These are phyloP conservation scores for Lordiphosa andalusiaca DNA, from an alignment of 2,888 invertebrate species.

Conservation along the genomic window DNA sequence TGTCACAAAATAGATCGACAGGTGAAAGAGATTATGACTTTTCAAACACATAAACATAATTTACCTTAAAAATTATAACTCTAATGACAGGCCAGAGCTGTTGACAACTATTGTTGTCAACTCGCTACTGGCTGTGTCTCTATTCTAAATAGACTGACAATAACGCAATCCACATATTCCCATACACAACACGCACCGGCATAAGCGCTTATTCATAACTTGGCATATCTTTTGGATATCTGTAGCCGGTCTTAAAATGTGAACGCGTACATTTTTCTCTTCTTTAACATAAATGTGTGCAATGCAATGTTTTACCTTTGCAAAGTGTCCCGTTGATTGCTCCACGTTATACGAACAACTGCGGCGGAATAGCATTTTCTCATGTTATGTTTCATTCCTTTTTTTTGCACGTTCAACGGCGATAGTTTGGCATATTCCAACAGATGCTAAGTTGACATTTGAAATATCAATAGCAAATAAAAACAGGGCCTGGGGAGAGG, in stretches of 20 bases:
- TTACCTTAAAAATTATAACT: conserved; percentile 11
- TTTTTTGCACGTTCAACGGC: conserved; percentile 6
- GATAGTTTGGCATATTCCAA: conserved; percentile 24
- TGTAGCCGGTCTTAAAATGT: conserved; percentile 3
- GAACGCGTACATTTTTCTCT: conserved; percentile 52
- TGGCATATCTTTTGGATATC: background rate
- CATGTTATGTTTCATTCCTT: conserved; percentile 1
- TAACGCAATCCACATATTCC: conserved; percentile 1
- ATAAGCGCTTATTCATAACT: conserved; percentile 1
- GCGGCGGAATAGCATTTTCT: conserved; percentile 77
- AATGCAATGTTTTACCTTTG: conserved; percentile 75
- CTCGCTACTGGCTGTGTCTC: conserved; percentile 2
- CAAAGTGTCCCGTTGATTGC: conserved; percentile 77
- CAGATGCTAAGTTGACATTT: conserved; percentile 4
- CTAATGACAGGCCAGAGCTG: conserved; percentile 4
- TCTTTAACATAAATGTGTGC: conserved; percentile 32
- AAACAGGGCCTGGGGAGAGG: background rate
- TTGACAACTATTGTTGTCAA: conserved; percentile 11
- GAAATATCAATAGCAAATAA: conserved; percentile 23
- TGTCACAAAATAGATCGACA: background rate
- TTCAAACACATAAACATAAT: conserved; percentile 6
- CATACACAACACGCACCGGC: background rate
- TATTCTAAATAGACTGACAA: conserved; percentile 1
- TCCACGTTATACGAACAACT: conserved; percentile 79
- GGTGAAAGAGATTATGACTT: conserved; percentile 1